Evolutionary conservation across 23 tunicate genomes (phyloP), one percentile per base, ranked within the genome.

Genomic region (Phallusia fumigata): DNA sequence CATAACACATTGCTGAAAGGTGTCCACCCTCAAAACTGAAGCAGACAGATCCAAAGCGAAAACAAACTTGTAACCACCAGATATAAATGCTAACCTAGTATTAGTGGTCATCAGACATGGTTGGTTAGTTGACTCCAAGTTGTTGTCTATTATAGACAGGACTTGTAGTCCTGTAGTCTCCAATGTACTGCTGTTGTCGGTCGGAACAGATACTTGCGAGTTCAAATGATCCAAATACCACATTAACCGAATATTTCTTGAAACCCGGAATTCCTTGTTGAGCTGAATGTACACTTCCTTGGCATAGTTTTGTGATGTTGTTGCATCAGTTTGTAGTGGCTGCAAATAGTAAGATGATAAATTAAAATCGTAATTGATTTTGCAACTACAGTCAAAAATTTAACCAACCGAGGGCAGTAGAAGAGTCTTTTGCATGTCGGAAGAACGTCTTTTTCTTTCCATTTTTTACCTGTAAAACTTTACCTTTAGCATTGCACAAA

Each of bases 11-110:
- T 84, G 83, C 75, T 92, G 82, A 19, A 83, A 65, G 8, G 90
- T 79, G 53, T 89, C 93, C 33, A 94, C 88, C 5, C 93, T 74
- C 19, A 89, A 83, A 47, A 85, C 49, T 18, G 94, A 89, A 0
- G 98, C 82, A 24, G 98, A 89, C 35, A 94, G 76, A 49, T 94
- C 98, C 3, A 94, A 76, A 0, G 87, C 98, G 81, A 94, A 94
- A 30, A 94, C 95, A 79, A 89, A 91, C 15, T 82, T 73, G 76
- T 89, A 94, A n/a, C 88, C 86, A 52, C 86, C 36, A 28, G 98
- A 94, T 30, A 85, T 16, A 80, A 94, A 94, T n/a, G 79, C 35
- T 79, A 94, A 80, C 73, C 65, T 83, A 15, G 98, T 88, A 36
- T 88, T 35, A 11, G 91, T 58, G 8, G 75, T 26, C 19, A 86